Evolutionary conservation across 2,113 vertebrate species (phyloP), one percentile per base, ranked within the genome.

Genomic region (Festucalex cinctus): DNA sequence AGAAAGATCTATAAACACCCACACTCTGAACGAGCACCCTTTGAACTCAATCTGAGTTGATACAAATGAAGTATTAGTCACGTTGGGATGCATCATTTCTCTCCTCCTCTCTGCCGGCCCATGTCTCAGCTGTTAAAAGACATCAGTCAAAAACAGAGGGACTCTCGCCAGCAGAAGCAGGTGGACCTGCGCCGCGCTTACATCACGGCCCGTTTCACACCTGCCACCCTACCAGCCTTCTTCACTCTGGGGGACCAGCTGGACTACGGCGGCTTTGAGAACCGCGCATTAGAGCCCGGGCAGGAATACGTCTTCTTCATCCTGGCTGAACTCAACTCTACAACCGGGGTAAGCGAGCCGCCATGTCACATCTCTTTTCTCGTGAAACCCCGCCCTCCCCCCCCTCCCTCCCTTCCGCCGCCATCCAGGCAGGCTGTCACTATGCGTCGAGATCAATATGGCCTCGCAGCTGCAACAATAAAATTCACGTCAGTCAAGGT

Each of bases 291-390:
- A 53, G 96, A 98, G 80, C 86, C 95, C 0, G 96, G 95, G 35
- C 95, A 98, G 90, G 94, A 93, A 79, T 99, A 98, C 0, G 93
- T 98, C 32, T 91, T 98, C 85, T 99, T 99, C 65, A 93, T 99
- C 85, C 91, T 99, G 65, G 97, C 96, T 0, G 94, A 95, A 83
- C 92, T 99, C 26, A 96, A 95, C 83, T 93, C 93, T 6, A 93
- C 91, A 0, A 95, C 95, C 44, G 93, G 94, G 0, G 97, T 99
- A 71, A 87, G 89, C 84, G 51, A 66, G 35, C 28, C 20, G 19
- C 48, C 20, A 10, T 35, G 71, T 76, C 75, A 65, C 51, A 48
- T 77, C 43, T 46, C 35, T 62, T 68, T 48, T 35, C 75, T 73
- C 65, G 26, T 37, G 69, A 74, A n/a, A n/a, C 46, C 59, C 9